These are phyloP conservation scores for Drosophila lacteicornis DNA, from an alignment of 1,140 invertebrate species.

Conservation along the genomic window DNA sequence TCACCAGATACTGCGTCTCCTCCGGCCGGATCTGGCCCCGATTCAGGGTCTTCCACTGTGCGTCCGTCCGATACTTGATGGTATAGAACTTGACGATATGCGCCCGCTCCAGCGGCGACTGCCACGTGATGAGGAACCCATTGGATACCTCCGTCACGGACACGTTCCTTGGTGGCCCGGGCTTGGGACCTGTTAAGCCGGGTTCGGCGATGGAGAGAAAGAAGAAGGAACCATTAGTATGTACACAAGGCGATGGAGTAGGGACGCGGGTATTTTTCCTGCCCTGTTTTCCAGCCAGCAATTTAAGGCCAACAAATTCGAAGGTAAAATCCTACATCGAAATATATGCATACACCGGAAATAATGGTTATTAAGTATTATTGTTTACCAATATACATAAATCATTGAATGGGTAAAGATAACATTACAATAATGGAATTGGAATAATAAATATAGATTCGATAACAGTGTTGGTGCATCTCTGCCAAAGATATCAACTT, in stretches of 20 bases:
- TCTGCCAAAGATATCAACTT: too few species aligned
- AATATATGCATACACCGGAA: constrained; percentile 24
- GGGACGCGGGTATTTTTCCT: constrained; percentile 9
- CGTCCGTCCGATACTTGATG: constrained; percentile 95
- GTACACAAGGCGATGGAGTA: not conserved
- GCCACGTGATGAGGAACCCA: constrained; percentile 95
- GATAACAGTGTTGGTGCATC: not conserved
- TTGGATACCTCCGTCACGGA: constrained; percentile 94
- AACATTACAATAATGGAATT: not conserved
- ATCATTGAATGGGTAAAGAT: not conserved
- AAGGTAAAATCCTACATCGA: constrained; percentile 30
- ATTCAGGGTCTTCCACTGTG: constrained; percentile 94
- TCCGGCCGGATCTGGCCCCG: constrained; percentile 94
- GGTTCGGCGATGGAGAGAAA: too few species aligned
- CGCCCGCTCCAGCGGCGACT: constrained; percentile 91
- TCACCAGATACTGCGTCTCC: constrained; percentile 95
- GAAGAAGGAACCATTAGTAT: constrained; percentile 40
- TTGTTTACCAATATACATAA: not conserved
- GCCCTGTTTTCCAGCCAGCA: constrained; percentile 42
- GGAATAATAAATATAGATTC: not conserved
- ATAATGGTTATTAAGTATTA: not conserved
- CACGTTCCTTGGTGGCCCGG: constrained; percentile 93
- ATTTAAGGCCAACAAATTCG: constrained; percentile 25
- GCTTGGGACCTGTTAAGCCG: constrained; percentile 91
- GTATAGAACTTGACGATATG: constrained; percentile 95